Conservation (phyloP, 1,140 invertebrate species). For the Drosophila cardini region DNA sequence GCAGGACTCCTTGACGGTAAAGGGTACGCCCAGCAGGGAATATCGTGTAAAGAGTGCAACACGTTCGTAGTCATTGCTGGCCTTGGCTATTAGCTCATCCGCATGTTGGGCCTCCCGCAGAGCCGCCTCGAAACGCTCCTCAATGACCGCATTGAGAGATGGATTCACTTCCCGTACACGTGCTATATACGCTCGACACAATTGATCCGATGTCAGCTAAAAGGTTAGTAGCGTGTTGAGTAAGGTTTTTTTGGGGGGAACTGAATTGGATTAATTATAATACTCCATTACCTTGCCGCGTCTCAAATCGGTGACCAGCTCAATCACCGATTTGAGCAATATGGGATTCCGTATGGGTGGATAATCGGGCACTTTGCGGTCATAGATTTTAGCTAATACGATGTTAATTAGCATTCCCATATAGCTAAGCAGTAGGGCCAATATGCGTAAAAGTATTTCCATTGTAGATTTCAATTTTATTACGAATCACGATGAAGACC, state of each 20-base stretch:
- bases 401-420: conserved; percentile 51
- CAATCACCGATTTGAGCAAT: conserved; percentile 60
- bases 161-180: conserved; percentile 90
- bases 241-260: background rate
- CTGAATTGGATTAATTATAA: background rate
- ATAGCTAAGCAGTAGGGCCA: conserved; percentile 54
- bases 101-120: conserved; percentile 88
- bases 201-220: conserved; percentile 87
- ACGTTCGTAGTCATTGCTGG: conserved; percentile 83
- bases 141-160: conserved; percentile 90
- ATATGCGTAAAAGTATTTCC: conserved; percentile 62
- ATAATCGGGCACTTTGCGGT: conserved; percentile 45
- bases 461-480: conserved; percentile 25
- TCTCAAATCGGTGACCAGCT: conserved; percentile 60
- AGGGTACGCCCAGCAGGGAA: conserved; percentile 91
- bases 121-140: conserved; percentile 89
- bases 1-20: conserved; percentile 91
- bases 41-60: conserved; percentile 86
- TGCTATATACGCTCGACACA: conserved; percentile 88
- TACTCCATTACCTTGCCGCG: conserved; percentile 57
- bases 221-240: background rate
- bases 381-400: conserved; percentile 38
- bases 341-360: conserved; percentile 59
- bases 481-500: background rate
- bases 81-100: conserved; percentile 85